These are phyloP conservation scores for Anarhynchus alexandrinus DNA, from an alignment of 2,113 vertebrate genomes.

Conservation along the genomic window DNA sequence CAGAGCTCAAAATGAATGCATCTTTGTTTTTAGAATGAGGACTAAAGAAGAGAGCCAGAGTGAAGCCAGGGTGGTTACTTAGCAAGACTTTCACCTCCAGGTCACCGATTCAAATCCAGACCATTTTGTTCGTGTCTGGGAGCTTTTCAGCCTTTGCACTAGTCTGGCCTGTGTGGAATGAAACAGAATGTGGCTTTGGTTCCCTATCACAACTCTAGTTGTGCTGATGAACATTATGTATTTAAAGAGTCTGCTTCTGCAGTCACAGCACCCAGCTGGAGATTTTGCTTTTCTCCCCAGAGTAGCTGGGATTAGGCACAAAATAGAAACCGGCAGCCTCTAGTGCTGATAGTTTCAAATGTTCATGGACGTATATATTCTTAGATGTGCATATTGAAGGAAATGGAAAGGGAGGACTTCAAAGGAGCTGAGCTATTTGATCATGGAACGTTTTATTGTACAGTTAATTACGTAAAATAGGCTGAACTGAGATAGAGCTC, in stretches of 20 bases:
- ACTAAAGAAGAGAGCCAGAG: background rate
- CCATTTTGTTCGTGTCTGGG: background rate
- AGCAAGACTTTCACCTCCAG: background rate
- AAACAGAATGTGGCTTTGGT: background rate
- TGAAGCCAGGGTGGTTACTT: background rate
- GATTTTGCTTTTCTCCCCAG: background rate
- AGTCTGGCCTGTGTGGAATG: background rate
- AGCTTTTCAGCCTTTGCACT: background rate
- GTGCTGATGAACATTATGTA: background rate
- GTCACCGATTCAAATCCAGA: background rate
- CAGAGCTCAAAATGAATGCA: constrained; percentile 15
- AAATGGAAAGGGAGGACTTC: constrained; percentile 19
- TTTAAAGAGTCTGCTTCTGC: background rate
- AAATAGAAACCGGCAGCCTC: background rate
- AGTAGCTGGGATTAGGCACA: background rate
- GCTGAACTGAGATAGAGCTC: constrained; percentile 21
- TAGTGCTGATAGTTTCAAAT: background rate
- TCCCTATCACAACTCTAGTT: background rate
- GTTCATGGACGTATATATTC: background rate
- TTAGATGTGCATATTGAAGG: background rate
- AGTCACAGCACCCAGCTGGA: background rate
- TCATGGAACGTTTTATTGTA: constrained; percentile 15
- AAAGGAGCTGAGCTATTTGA: constrained; percentile 31
- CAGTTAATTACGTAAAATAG: constrained; percentile 30
- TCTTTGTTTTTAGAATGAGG: background rate